Percentiles rank a stretch among this genome's conserved stretches.
These are phyloP conservation scores for Cephalotes varians DNA, from an alignment of 2,888 invertebrate species.

Conservation along the genomic window DNA sequence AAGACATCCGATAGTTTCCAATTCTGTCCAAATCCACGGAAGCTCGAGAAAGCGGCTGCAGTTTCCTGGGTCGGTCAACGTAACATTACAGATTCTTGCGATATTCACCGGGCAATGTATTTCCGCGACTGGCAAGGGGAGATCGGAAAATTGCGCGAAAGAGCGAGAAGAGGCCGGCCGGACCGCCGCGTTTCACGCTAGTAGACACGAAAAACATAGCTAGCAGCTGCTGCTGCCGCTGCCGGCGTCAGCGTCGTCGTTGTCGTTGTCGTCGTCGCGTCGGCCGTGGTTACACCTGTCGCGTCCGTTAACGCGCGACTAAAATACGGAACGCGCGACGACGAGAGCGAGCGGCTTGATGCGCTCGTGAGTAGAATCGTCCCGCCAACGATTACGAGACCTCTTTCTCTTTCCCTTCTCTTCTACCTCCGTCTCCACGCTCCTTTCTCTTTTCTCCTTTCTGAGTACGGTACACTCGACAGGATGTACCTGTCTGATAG, in stretches of 20 bases:
- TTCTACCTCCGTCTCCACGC: background rate
- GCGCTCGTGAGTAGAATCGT: conserved; percentile 53
- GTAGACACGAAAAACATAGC: conserved; percentile 72
- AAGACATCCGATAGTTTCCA: background rate
- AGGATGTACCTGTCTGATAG: conserved; percentile 54
- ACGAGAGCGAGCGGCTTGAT: conserved; percentile 9
- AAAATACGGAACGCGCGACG: conserved; percentile 70
- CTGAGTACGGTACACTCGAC: conserved; percentile 59
- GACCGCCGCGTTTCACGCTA: conserved; percentile 62
- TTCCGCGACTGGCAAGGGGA: conserved; percentile 62
- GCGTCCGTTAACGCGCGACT: conserved; percentile 82
- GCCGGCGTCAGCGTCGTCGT: conserved; percentile 15
- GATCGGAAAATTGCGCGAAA: conserved; percentile 68
- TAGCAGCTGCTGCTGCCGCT: conserved; percentile 64
- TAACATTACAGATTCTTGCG: conserved; percentile 69
- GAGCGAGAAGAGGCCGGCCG: conserved; percentile 15
- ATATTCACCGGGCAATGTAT: conserved; percentile 69
- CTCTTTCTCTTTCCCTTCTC: conserved; percentile 9
- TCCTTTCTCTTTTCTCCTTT: background rate
- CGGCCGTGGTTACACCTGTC: conserved; percentile 77
- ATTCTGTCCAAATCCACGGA: background rate
- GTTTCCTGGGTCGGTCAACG: conserved; percentile 50
- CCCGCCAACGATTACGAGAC: conserved; percentile 43
- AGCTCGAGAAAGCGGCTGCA: conserved; percentile 17
- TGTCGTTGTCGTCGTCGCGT: conserved; percentile 46